Evolutionary conservation across 2,113 vertebrate species (phyloP).

Genomic region (Fregata magnificens): DNA sequence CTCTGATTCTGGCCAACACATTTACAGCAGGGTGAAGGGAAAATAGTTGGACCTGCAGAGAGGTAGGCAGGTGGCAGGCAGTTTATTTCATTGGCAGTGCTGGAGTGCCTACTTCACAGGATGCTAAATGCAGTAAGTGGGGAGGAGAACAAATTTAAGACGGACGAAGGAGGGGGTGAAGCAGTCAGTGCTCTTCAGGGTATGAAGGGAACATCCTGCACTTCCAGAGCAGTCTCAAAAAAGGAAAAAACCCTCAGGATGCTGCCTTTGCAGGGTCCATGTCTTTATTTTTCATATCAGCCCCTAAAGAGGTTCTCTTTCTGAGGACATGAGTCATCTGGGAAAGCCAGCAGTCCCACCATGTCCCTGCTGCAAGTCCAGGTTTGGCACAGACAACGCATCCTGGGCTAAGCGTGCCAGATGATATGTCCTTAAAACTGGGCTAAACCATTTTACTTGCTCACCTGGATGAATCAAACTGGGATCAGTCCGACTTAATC

Average conservation of each 20-base stretch:
- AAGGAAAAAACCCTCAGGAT: neutral
- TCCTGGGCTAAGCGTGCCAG: neutral
- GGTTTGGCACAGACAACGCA: neutral
- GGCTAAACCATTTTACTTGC: neutral
- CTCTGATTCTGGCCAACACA: constrained; percentile 10
- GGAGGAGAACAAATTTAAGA: constrained; percentile 52
- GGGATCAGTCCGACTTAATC: neutral
- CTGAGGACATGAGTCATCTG: neutral
- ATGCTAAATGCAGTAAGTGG: constrained; percentile 46
- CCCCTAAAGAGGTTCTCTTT: neutral
- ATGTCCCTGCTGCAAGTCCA: neutral
- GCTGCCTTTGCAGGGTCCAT: neutral
- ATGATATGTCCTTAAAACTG: neutral
- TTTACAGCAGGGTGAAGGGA: neutral
- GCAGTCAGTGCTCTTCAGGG: neutral
- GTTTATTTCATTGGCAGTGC: constrained; percentile 36
- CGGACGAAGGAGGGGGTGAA: constrained; percentile 1
- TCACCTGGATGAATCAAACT: neutral
- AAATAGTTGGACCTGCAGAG: constrained; percentile 21
- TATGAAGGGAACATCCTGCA: neutral
- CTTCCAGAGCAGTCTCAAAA: neutral
- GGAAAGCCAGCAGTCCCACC: neutral
- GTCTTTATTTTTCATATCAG: neutral
- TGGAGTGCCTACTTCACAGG: constrained; percentile 46
- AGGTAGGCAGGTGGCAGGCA: constrained; percentile 59